These are phyloP conservation scores for Parnassius apollo DNA, from an alignment of 2,888 invertebrate species.

Conservation along the genomic window DNA sequence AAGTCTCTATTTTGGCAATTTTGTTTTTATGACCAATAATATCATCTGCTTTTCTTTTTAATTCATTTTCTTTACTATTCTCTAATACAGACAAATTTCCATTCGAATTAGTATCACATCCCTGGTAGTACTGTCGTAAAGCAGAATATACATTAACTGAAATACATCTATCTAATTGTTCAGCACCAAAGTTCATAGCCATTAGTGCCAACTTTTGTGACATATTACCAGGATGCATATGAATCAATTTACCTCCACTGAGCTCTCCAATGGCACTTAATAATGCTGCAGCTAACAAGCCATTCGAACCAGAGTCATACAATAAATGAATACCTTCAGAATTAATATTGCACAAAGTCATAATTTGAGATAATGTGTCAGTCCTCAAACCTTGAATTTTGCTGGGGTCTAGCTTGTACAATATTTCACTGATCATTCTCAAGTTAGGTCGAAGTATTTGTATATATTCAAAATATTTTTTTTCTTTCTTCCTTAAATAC, in stretches of 20 bases:
- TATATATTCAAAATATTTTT: constrained; percentile 93
- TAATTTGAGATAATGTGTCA: constrained; percentile 94
- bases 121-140: constrained; percentile 85
- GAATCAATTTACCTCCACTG: constrained; percentile 84
- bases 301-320: constrained; percentile 94
- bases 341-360: constrained; percentile 90
- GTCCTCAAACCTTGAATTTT: constrained; percentile 89
- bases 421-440: constrained; percentile 90
- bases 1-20: constrained; percentile 46
- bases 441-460: constrained; percentile 90
- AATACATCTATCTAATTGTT: constrained; percentile 85
- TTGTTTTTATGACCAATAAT: constrained; percentile 45
- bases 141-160: constrained; percentile 90
- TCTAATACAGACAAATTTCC: constrained; percentile 40
- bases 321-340: constrained; percentile 88
- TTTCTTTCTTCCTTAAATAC: constrained; percentile 96
- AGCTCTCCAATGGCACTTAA: constrained; percentile 87
- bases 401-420: constrained; percentile 88
- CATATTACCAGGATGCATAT: constrained; percentile 90
- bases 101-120: constrained; percentile 57
- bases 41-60: constrained; percentile 53
- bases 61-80: constrained; percentile 41
- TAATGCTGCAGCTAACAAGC: constrained; percentile 90
- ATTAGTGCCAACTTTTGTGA: constrained; percentile 89
- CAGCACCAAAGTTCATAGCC: constrained; percentile 89